phyloP scores from a whole-genome alignment of 2,888 invertebrate genomes.

The Chaitophorus viminalis region DNA sequence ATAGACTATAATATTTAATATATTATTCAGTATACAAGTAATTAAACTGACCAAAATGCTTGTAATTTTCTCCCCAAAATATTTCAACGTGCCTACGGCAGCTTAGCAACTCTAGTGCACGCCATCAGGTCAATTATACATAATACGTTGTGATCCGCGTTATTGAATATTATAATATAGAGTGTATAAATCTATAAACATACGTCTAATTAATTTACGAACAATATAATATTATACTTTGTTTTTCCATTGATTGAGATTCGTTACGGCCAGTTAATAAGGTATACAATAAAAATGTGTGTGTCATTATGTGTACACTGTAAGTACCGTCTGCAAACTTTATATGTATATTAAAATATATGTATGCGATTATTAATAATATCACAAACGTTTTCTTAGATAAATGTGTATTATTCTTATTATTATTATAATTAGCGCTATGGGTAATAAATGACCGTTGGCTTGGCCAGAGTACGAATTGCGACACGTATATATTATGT shows the following conservation, averaged over 20 bases:
- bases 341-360: neutral
- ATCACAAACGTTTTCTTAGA: slow-evolving; percentile 8
- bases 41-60: neutral
- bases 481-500: neutral
- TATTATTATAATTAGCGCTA: neutral
- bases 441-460: neutral
- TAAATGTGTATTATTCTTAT: neutral
- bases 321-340: neutral
- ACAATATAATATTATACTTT: neutral
- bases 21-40: too few relatives aligned
- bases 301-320: neutral
- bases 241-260: slow-evolving; percentile 13
- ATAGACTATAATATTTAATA: too few relatives aligned
- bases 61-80: neutral
- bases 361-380: neutral
- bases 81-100: slow-evolving; percentile 7
- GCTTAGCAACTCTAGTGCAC: too few relatives aligned
- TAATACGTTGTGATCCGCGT: neutral
- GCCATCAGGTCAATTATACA: neutral
- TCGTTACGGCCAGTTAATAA: neutral
- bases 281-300: neutral
- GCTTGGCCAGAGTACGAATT: neutral
- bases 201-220: slow-evolving; percentile 8
- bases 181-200: neutral
- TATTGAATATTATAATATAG: neutral